Evolutionary conservation across 2,888 invertebrate species (phyloP).

Genomic region (Andrena praecox): DNA sequence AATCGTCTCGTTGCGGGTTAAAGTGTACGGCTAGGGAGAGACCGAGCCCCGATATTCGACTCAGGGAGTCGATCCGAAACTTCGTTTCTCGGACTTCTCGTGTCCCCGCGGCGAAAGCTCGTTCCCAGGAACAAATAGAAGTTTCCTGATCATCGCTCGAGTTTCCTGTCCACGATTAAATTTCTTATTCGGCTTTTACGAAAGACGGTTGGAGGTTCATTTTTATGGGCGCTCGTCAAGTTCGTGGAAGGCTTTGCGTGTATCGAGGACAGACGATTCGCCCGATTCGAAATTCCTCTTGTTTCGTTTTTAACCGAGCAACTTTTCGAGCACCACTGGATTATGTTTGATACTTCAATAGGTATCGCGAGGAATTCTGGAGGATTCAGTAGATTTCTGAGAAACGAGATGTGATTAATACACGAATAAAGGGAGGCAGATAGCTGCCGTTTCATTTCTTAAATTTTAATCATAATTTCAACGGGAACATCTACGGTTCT

Average conservation of each 20-base stretch:
- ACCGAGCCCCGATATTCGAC: conserved; percentile 44
- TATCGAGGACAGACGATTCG: neutral
- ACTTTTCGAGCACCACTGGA: neutral
- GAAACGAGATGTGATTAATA: conserved; percentile 14
- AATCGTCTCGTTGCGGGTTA: conserved; percentile 39
- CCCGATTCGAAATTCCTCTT: neutral
- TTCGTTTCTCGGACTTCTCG: conserved; percentile 38
- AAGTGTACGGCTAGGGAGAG: conserved; percentile 4
- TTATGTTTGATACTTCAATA: neutral
- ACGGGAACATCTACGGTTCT: neutral
- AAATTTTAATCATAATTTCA: conserved; percentile 11
- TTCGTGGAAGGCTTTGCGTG: neutral
- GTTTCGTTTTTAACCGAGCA: neutral
- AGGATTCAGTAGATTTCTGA: too few relatives aligned
- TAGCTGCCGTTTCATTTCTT: neutral
- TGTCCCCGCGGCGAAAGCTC: neutral
- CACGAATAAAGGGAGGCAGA: neutral
- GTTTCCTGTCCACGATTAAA: conserved; percentile 25
- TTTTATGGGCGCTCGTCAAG: neutral
- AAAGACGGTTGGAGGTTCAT: neutral
- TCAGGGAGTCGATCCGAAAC: conserved; percentile 32
- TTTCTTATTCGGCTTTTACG: conserved; percentile 17
- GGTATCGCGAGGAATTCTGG: neutral
- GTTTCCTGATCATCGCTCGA: conserved; percentile 21
- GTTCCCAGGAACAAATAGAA: conserved; percentile 51